Base-by-base conservation (phyloP, 1,140 invertebrate genomes). In the Conus ventricosus region DNA sequence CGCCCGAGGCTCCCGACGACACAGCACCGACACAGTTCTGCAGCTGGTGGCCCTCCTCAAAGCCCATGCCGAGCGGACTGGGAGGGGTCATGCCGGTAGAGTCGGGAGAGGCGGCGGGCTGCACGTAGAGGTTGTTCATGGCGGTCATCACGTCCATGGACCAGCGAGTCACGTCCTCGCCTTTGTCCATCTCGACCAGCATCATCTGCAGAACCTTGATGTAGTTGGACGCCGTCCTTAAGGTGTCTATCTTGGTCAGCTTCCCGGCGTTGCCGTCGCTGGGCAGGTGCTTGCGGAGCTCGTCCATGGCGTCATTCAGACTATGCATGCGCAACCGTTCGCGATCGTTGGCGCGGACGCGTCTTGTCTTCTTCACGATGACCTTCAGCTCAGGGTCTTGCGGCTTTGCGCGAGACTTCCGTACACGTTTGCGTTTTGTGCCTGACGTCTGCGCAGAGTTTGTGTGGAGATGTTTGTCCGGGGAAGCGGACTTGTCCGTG, bases 311-410 rank as follows among this genome's bases (percentile, higher is more conserved):
- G 94, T 98, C 97, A 95, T 99, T 99, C 67, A 99, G 95, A 94
- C 97, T 98, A 94, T 99, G 99, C 99, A 99, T 99, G 88, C 99
- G 96, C 94, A 98, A 98, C 23, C 99, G 96, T 95, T 99, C 98
- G 81, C 99, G 96, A 94, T 99, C 98, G 94, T 99, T 99, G 0
- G 99, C 99, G 94, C 99, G 99, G 94, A 98, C 97, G 82, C 99
- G 96, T 81, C 99, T 96, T 87, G 97, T 97, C 87, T 97, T 97
- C 95, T 98, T 98, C 17, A 95, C 23, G 85, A 94, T 94, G 85
- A 94, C 95, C 90, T 94, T 94, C 88, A 55, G 90, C 88, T 6
- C 93, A 85, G 23, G 93, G 78, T 67, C 90, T 88, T 57, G 94
- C 91, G 84, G 91, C 92, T 82, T 87, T 15, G 91, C 91, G 85